Percentiles rank a stretch among this genome's conserved stretches.
Conservation (phyloP, 2,888 invertebrate genomes). For the Watsonalla cultraria region DNA sequence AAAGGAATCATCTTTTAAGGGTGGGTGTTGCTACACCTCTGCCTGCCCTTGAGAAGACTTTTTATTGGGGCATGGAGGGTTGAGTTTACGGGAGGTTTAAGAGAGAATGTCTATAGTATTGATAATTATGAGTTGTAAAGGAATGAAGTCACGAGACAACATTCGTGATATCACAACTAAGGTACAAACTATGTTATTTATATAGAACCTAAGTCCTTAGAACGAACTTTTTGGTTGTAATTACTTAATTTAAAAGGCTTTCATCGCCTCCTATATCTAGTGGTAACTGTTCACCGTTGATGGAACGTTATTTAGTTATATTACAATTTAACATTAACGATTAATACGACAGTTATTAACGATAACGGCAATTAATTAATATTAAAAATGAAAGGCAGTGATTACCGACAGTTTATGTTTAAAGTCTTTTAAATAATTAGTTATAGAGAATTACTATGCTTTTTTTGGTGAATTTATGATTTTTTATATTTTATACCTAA, state of each 20-base stretch:
- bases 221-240: constrained; percentile 78
- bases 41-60: too few relatives aligned
- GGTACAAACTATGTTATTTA: constrained; percentile 49
- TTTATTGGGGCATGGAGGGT: too few relatives aligned
- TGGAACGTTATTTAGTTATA: constrained; percentile 54
- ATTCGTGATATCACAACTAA: constrained; percentile 33
- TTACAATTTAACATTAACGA: constrained; percentile 66
- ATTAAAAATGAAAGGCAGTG: constrained; percentile 57
- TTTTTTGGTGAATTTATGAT: constrained; percentile 19
- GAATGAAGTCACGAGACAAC: constrained; percentile 15
- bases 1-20: too few relatives aligned
- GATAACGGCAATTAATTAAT: constrained; percentile 54
- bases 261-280: constrained; percentile 58
- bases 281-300: constrained; percentile 79
- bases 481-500: constrained; percentile 10
- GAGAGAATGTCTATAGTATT: constrained; percentile 8
- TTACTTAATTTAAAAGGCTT: constrained; percentile 67
- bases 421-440: constrained; percentile 41
- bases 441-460: constrained; percentile 23
- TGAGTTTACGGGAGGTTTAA: too few relatives aligned
- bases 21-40: too few relatives aligned
- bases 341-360: constrained; percentile 59
- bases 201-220: constrained; percentile 76
- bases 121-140: constrained; percentile 13
- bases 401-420: constrained; percentile 50